Percentiles rank a stretch among this genome's conserved stretches.
Evolutionary conservation across 2,113 vertebrate species (phyloP).

Genomic region (Puntigrus tetrazona): DNA sequence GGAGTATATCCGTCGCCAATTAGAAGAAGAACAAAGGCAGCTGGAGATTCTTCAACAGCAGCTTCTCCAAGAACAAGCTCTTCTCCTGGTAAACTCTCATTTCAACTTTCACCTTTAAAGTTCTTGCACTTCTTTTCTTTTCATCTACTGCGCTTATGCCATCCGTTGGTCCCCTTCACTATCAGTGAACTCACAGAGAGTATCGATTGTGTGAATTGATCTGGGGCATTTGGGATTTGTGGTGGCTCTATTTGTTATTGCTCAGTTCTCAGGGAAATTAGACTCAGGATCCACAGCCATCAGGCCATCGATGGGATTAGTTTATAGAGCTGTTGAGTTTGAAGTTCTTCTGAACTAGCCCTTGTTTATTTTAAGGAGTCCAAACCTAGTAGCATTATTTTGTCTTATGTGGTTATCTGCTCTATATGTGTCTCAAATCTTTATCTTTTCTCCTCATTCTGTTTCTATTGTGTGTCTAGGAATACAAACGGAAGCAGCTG

Average conservation of each 20-base stretch:
- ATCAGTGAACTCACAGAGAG: constrained; percentile 22
- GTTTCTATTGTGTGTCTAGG: constrained; percentile 70
- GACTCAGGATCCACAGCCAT: constrained; percentile 29
- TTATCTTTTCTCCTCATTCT: not conserved
- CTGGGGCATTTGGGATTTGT: constrained; percentile 40
- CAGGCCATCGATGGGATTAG: constrained; percentile 47
- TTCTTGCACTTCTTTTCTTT: not conserved
- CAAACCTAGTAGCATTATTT: not conserved
- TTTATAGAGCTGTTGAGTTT: constrained; percentile 28
- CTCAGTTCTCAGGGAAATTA: constrained; percentile 40
- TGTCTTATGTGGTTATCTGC: not conserved
- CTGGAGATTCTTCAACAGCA: constrained; percentile 99
- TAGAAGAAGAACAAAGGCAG: constrained; percentile 99
- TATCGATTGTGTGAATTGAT: constrained; percentile 40
- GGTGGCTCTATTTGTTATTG: constrained; percentile 14
- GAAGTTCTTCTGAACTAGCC: constrained; percentile 28
- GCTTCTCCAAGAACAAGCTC: constrained; percentile 97
- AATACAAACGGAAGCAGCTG: constrained; percentile 97
- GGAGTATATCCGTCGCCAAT: constrained; percentile 99
- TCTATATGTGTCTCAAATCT: no score
- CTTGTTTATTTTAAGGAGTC: not conserved
- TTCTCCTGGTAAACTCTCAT: constrained; percentile 91
- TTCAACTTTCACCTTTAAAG: constrained; percentile 18
- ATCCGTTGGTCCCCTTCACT: not conserved
- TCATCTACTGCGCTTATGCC: not conserved